Evolutionary conservation across 2,797 vertebrate genomes (phyloP), one percentile per base, ranked within the genome.

Genomic region (Spondyliosoma cantharus): DNA sequence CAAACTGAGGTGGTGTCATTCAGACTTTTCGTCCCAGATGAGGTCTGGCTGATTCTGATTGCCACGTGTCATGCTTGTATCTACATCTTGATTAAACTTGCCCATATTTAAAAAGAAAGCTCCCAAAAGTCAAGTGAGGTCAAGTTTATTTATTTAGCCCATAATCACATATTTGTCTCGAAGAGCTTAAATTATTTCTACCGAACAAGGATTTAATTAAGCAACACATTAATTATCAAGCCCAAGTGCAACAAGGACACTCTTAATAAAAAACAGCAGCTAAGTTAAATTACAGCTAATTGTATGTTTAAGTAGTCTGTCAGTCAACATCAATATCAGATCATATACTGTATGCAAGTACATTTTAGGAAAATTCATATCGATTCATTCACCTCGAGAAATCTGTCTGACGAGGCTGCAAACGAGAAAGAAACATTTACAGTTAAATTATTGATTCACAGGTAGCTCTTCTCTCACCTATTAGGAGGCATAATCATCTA

Each of bases 171-270:
- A 54, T 29, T 11, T 42, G n/a, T 3, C 72, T 37, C 27, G 50
- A 19, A 43, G 22, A 46, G 22, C 53, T 50, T 37, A 4, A 15
- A 48, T 3, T 24, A 22, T 13, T 12, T 2, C 27, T 50, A 16
- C 27, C 43, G 32, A 24, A 50, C 42, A 74, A 22, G 12, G 29
- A 66, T 52, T 27, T 67, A 29, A 75, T 67, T 27, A 59, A 50
- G 52, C 32, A 60, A 59, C 22, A 59, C 9, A 0, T 43, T 50
- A 22, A 52, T 75, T 52, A 59, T 52, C 2, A 22, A n/a, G 20
- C 61, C 17, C 49, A 42, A 63, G 37, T 54, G 37, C 59, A 45
- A 19, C 60, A 19, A 19, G 11, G 29, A 59, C 29, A 59, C n/a
- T n/a, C 22, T 59, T 65, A 45, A 54, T 74, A 48, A 56, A 64